Evolutionary conservation across 2,797 vertebrate species (phyloP).

Genomic region (Pipistrellus pipistrellus): DNA sequence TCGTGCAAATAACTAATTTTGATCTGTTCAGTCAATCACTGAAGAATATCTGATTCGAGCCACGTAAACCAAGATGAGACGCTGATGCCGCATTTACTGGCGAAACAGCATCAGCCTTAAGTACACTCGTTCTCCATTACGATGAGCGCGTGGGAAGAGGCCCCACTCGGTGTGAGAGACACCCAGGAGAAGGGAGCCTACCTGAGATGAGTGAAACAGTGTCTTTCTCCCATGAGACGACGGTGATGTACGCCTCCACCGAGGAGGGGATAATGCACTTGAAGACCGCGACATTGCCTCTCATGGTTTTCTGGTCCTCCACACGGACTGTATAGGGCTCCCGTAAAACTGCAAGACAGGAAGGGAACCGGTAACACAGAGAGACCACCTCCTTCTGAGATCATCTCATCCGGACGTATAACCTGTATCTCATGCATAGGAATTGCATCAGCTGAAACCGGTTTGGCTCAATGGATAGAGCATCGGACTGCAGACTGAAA

Average conservation of each 20-base stretch:
- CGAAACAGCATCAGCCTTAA: background rate
- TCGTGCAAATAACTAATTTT: background rate
- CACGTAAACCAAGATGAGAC: conserved; percentile 23
- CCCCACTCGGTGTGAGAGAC: background rate
- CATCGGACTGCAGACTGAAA: too few species aligned
- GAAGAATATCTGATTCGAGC: background rate
- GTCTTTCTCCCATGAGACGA: conserved; percentile 99
- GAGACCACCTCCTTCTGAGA: too few species aligned
- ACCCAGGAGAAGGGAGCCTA: conserved; percentile 85
- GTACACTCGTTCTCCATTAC: background rate
- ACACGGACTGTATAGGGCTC: conserved; percentile 99
- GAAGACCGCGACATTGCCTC: conserved; percentile 99
- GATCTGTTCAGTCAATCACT: conserved; percentile 25
- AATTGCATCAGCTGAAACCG: too few species aligned
- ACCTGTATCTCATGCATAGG: rapidly evolving
- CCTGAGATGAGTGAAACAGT: conserved; percentile 99
- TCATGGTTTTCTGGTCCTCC: conserved; percentile 99
- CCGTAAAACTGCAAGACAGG: conserved; percentile 93
- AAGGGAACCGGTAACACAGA: background rate
- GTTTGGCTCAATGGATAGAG: too few species aligned
- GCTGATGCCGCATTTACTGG: conserved; percentile 33
- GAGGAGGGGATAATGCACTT: conserved; percentile 99
- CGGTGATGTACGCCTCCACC: conserved; percentile 98
- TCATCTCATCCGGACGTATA: rapidly evolving
- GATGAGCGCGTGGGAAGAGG: background rate